Percentiles rank a stretch among this genome's conserved stretches.
These are phyloP conservation scores for Linnaemya tessellans DNA, from an alignment of 2,888 invertebrate species.

Conservation along the genomic window DNA sequence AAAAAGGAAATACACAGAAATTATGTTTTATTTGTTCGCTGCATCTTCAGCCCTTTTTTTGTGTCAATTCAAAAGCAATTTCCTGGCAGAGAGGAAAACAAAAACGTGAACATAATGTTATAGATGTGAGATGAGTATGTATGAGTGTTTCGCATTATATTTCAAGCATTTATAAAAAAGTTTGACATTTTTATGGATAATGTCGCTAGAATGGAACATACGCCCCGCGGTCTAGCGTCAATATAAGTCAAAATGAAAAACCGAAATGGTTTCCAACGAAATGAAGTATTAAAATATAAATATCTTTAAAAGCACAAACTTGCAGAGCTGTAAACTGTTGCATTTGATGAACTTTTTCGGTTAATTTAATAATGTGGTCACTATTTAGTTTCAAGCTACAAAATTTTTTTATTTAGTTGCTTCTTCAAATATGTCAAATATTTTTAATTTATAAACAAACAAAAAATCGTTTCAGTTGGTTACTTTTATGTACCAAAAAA, in stretches of 20 bases:
- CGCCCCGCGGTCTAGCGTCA: constrained; percentile 62
- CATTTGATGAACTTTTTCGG: neutral
- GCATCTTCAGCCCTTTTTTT: constrained; percentile 53
- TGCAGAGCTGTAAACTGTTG: neutral
- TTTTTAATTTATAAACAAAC: too few relatives aligned
- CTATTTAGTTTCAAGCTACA: too few relatives aligned
- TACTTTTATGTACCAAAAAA: too few relatives aligned
- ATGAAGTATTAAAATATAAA: neutral
- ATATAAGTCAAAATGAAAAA: constrained; percentile 49
- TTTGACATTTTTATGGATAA: constrained; percentile 70
- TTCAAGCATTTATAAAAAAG: constrained; percentile 37
- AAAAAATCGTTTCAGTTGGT: too few relatives aligned
- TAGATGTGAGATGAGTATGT: constrained; percentile 24
- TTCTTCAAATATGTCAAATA: too few relatives aligned
- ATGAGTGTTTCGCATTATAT: neutral
- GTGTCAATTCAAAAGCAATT: constrained; percentile 48
- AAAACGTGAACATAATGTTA: constrained; percentile 1
- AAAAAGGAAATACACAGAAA: constrained; percentile 21
- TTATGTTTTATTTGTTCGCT: constrained; percentile 38
- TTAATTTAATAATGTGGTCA: too few relatives aligned
- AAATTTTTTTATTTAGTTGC: too few relatives aligned
- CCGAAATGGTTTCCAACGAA: neutral
- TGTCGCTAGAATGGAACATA: constrained; percentile 51
- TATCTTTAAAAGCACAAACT: neutral
- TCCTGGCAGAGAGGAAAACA: constrained; percentile 50